Evolutionary conservation across 2,113 vertebrate species (phyloP), one percentile per base, ranked within the genome.

Genomic region (Nyctibius bracteatus): DNA sequence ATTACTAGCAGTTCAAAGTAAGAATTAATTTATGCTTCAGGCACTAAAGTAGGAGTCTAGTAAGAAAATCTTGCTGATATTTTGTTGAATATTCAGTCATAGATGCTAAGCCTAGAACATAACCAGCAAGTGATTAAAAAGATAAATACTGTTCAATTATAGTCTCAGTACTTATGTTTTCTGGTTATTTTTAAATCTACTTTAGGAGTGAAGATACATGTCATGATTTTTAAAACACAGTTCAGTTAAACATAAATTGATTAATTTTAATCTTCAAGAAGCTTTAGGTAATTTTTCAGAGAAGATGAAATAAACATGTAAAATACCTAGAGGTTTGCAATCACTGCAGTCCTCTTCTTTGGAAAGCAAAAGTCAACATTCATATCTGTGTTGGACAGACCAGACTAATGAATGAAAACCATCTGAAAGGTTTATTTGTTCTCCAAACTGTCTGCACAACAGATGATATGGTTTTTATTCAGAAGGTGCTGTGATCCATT

Each of bases 1-100:
- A 82, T 95, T 86, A 46, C 68, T 61, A 67, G 47, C 31, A 96
- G 78, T 9, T 80, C 16, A 93, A 97, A 92, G 30, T 75, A 75
- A 90, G 47, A 92, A 85, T 47, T 88, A 73, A 96, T 63, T 44
- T 80, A 25, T 79, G 78, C 86, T 90, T 77, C 14, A 12, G 49
- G 79, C 28, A 93, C 47, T 51, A 33, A 87, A 92, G 44, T 11
- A 73, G 57, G 58, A 52, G 47, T 57, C 59, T 57, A 71, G 27
- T 44, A 92, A 74, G 39, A 93, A 94, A 96, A 88, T 27, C 12
- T 61, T 90, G 24, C 35, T 55, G 43, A 67, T 78, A 47, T 58
- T 92, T 83, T 86, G 21, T 74, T 91, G 79, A 93, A 39, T 86
- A 86, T 52, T 92, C 55, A 55, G 19, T 49, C 3, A 0, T 62